Base-by-base conservation (phyloP, 2,888 invertebrate genomes). In the Drosophila melanocephala region DNA sequence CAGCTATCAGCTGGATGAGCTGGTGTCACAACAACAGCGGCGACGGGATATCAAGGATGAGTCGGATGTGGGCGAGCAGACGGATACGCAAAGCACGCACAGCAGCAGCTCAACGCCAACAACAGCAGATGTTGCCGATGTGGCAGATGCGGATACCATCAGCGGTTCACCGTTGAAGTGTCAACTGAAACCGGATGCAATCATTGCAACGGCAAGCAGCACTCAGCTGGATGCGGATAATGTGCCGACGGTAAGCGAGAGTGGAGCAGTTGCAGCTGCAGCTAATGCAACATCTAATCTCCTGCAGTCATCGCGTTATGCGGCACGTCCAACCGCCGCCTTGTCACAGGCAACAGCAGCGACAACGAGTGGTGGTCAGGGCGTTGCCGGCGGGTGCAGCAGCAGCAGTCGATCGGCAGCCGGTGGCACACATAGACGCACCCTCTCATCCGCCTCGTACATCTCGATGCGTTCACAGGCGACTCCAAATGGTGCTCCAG, bases 111-210 rank as follows among this genome's bases (percentile, higher is more conserved):
- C 93, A 6, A 92, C 93, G 65, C 92, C 92, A 19, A 92, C 93
- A 26, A 92, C 93, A 14, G 93, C 92, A n/a, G 92, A 92, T 72
- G 92, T 92, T 35, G 92, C 92, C 22, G 92, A 91, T 75, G 86
- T 91, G 37, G 77, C 70, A 9, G 75, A 77, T 74, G 77, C 22
- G 47, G 82, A 84, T 30, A 79, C 90, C 50, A 65, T 85, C 37
- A 65, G 83, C 58, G 83, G 72, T 64, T 89, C 89, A 26, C 87
- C 90, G 19, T 42, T 75, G 22, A 86, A 84, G 63, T 81, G 84
- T 1, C 75, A 74, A 63, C 55, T 62, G 10, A 39, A 57, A 16
- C n/a, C 81, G 37, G 91, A 92, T 72, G 91, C 83, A 70, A 79
- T 87, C 14, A 87, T 91, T 26, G 89, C 80, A 85, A 92, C 91